Percentiles rank a stretch among this genome's conserved stretches.
phyloP scores from a whole-genome alignment of 2,888 invertebrate genomes.

The Drosophila parthenogenetica region DNA sequence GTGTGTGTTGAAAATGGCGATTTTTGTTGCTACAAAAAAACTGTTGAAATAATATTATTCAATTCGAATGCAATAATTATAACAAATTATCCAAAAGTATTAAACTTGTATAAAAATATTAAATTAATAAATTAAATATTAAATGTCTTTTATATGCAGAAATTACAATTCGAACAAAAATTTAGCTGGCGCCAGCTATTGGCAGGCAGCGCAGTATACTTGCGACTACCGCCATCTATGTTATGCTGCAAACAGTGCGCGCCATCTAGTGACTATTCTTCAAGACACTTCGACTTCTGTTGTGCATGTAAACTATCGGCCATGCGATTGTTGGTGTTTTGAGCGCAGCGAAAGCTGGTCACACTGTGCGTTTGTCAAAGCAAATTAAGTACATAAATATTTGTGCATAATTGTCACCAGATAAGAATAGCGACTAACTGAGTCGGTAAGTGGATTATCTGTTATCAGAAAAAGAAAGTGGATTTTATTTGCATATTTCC shows the following conservation, averaged over 20 bases:
- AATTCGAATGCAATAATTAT: neutral
- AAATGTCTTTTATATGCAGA: neutral
- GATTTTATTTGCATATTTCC: neutral
- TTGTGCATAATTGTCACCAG: constrained; percentile 4
- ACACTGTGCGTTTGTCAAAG: neutral
- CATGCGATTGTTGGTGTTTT: neutral
- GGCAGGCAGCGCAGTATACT: neutral
- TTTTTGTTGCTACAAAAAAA: constrained; percentile 35
- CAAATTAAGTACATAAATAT: constrained; percentile 7
- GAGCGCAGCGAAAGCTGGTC: neutral
- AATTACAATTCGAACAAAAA: neutral
- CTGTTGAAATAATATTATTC: constrained; percentile 20
- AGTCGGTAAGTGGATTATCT: neutral
- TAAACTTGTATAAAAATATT: neutral
- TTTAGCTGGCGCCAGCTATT: neutral
- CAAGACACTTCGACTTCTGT: no score
- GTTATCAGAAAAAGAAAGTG: neutral
- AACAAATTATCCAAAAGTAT: neutral
- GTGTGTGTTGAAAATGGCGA: constrained; percentile 53
- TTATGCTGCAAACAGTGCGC: neutral
- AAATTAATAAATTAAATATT: neutral
- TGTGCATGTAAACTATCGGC: no score
- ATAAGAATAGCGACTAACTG: neutral
- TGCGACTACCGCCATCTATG: neutral
- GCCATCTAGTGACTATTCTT: no score